Evolutionary conservation across 1,140 invertebrate species (phyloP).

Genomic region (Ridgeia piscesae): DNA sequence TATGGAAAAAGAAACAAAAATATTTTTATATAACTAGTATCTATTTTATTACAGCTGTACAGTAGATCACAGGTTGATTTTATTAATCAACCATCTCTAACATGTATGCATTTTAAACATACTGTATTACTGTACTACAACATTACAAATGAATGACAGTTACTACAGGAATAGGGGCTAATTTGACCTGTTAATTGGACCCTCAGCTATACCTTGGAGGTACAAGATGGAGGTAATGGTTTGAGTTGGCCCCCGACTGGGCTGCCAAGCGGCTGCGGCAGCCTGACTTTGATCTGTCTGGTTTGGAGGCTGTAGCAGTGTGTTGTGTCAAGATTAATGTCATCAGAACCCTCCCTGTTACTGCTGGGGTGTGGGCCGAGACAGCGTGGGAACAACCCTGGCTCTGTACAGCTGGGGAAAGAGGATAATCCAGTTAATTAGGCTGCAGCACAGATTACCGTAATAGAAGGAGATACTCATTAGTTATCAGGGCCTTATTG

Average conservation of each 20-base stretch:
- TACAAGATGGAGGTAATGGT: neutral
- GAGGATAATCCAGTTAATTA: neutral
- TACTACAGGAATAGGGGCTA: neutral
- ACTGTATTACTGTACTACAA: neutral
- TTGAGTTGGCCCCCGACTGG: neutral
- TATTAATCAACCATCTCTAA: neutral
- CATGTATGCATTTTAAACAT: neutral
- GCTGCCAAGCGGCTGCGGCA: too few species aligned
- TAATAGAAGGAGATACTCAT: neutral
- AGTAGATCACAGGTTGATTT: neutral
- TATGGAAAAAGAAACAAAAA: too few species aligned
- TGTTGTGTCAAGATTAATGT: neutral
- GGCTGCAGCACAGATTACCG: neutral
- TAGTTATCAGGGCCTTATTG: neutral
- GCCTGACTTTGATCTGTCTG: neutral
- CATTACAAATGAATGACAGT: neutral
- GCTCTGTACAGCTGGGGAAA: neutral
- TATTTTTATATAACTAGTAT: too few species aligned
- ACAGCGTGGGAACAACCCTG: neutral
- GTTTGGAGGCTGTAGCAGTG: neutral
- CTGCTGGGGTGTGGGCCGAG: neutral
- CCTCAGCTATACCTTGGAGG: neutral
- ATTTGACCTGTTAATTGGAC: neutral
- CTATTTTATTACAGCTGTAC: too few species aligned
- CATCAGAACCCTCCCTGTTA: neutral